Evolutionary conservation across 2,888 invertebrate species (phyloP), one percentile per base, ranked within the genome.

Genomic region (Eubasilissa splendida): DNA sequence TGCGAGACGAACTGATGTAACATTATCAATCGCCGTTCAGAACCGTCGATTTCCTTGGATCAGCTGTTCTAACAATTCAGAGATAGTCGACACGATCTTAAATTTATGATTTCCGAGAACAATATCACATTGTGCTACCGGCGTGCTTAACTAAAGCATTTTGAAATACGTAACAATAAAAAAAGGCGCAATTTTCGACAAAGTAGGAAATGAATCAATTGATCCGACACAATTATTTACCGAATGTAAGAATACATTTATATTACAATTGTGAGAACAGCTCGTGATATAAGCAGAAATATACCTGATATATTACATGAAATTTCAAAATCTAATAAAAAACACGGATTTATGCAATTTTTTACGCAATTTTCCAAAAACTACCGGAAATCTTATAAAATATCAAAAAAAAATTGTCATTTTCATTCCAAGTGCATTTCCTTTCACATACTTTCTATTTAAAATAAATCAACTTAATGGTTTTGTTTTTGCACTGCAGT

Each of bases 121-220:
- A 65, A 65, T 65, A 65, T 65, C 65, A 42, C 65, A 65, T 65
- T 65, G 65, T 33, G 33, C 65, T 10, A 33, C 65, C 65, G 65
- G 65, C 22, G 33, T 33, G 11, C 31, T 42, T 31, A 9, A 33
- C 10, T 12, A 65, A 65, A 42, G 2, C 33, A 33, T 42, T 65
- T 65, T 31, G 65, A 14, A 65, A 65, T 65, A 65, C 14, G 2
- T 4, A 10, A 65, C 65, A 65, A 65, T 65, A 65, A 14, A 33
- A 4, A 14, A 33, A 65, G 11, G 12, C 4, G 42, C 33, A 65
- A 33, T 65, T 65, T 42, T 33, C 22, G 9, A 65, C 12, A 12
- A 63, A n/a, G 63, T 65, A 65, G 65, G 65, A 65, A 65, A 33
- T 65, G 65, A 65, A 65, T 31, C 31, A 65, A 58, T 8, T 58